phyloP scores from a whole-genome alignment of 1,140 invertebrate genomes.

The Amyelois transitella region DNA sequence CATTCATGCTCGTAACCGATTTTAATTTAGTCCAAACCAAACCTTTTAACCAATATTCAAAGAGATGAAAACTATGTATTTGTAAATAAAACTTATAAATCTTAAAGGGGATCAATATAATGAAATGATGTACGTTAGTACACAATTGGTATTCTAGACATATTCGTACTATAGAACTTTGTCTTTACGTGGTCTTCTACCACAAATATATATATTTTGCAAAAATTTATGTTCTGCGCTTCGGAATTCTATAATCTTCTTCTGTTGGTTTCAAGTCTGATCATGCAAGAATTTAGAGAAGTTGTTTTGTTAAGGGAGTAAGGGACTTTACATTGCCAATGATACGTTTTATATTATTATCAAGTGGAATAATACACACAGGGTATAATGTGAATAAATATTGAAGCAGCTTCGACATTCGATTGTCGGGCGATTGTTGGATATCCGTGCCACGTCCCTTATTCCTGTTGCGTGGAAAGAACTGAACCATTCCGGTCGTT shows the following conservation, averaged over 20 bases:
- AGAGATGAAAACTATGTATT: slow-evolving; percentile 45
- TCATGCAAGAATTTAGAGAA: slow-evolving; percentile 43
- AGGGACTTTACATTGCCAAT: slow-evolving; percentile 64
- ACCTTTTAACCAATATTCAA: slow-evolving; percentile 20
- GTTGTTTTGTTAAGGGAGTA: slow-evolving; percentile 58
- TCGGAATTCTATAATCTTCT: slow-evolving; percentile 27
- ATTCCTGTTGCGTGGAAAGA: slow-evolving; percentile 61
- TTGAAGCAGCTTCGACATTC: slow-evolving; percentile 19
- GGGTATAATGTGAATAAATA: slow-evolving; percentile 66
- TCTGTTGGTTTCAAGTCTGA: slow-evolving; percentile 8
- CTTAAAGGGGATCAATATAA: slow-evolving; percentile 71
- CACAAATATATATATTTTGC: slow-evolving; percentile 39
- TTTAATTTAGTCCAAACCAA: slow-evolving; percentile 3
- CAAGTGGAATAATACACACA: slow-evolving; percentile 62
- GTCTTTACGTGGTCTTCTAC: slow-evolving; percentile 41
- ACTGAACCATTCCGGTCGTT: slow-evolving; percentile 61
- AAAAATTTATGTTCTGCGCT: slow-evolving; percentile 36
- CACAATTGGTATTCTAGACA: slow-evolving; percentile 68
- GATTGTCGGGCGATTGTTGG: slow-evolving; percentile 10
- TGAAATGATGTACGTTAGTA: slow-evolving; percentile 65
- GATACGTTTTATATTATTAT: slow-evolving; percentile 58
- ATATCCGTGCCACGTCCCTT: slow-evolving; percentile 66
- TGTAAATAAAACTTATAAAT: slow-evolving; percentile 71
- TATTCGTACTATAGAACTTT: slow-evolving; percentile 64
- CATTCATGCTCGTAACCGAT: neutral